Evolutionary conservation across 1,140 invertebrate species (phyloP).

Genomic region (Aethina tumida): DNA sequence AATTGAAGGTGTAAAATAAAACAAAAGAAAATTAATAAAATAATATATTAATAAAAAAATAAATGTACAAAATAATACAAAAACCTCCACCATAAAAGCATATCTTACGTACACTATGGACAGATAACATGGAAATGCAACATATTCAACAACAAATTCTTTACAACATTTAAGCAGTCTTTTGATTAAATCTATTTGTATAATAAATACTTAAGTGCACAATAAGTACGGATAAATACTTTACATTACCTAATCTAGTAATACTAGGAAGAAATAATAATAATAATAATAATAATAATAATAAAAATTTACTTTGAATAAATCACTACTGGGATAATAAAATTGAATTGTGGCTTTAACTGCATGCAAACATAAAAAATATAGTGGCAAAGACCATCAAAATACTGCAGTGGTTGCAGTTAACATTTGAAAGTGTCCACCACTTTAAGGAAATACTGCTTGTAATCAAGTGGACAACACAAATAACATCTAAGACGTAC

Average conservation of each 20-base stretch:
- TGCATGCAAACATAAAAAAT: conserved; percentile 2
- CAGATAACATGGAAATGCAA: too few relatives aligned
- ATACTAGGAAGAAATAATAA: too few relatives aligned
- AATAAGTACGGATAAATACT: too few relatives aligned
- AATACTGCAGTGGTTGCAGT: background rate
- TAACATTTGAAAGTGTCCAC: background rate
- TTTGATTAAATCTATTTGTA: too few relatives aligned
- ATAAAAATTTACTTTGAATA: too few relatives aligned
- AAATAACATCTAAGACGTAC: conserved; percentile 1
- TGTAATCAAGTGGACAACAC: too few relatives aligned
- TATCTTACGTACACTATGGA: conserved; percentile 9
- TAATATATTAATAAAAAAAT: conserved; percentile 13
- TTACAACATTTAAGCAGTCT: too few relatives aligned
- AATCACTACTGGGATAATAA: too few relatives aligned
- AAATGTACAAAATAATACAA: conserved; percentile 11
- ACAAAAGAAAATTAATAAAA: conserved; percentile 6
- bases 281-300: too few relatives aligned
- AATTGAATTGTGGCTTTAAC: conserved; percentile 6
- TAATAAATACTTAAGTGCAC: too few relatives aligned
- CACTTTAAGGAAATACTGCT: conserved; percentile 3
- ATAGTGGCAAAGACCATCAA: conserved; percentile 4
- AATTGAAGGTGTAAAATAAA: conserved; percentile 4
- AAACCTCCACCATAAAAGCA: conserved; percentile 14
- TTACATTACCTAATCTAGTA: too few relatives aligned
- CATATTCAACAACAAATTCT: too few relatives aligned